Evolutionary conservation across 2,113 vertebrate genomes (phyloP), one percentile per base, ranked within the genome.

Genomic region (Cettia cetti): DNA sequence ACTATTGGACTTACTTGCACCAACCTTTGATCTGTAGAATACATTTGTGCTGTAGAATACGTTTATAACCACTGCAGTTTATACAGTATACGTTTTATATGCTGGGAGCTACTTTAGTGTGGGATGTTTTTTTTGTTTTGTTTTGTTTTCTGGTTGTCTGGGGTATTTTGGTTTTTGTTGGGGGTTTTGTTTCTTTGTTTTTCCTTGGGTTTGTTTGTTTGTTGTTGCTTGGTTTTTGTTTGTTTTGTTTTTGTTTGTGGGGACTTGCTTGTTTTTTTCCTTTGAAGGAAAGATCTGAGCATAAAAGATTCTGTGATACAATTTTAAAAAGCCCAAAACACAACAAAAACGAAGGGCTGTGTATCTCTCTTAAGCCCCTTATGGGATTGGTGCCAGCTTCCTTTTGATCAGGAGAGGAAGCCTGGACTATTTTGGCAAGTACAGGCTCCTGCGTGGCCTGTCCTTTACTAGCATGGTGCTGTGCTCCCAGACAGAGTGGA

Each of bases 311-410:
- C 35, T 64, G 11, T 63, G 15, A 63, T 57, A 37, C 3, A 24
- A 50, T 37, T 45, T 1, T 19, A 2, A 30, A 31, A 6, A 56
- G 10, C 2, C 2, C 16, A 63, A 28, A 42, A 4, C 8, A 56
- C 6, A 24, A 28, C 6, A 66, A 69, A 72, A 91, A 7, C 0
- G 0, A 49, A 56, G 8, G 7, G 3, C 61, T 66, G 10, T 42
- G 15, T 16, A 7, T 60, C 39, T 60, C 39, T 33, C n/a, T 44
- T 35, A 49, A 15, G 26, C 11, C 5, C 1, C 1, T 63, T 50
- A 10, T 8, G 10, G 31, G 21, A 44, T 5, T 21, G 15, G 35
- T 72, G 68, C 15, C 16, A 13, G 28, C 39, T 89, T 82, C 7
- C 8, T 66, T 66, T 45, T 2, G 2, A 22, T 59, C 22, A 53